These are phyloP conservation scores for Poeciliopsis turrubarensis DNA, from an alignment of 2,113 vertebrate genomes.

Conservation along the genomic window DNA sequence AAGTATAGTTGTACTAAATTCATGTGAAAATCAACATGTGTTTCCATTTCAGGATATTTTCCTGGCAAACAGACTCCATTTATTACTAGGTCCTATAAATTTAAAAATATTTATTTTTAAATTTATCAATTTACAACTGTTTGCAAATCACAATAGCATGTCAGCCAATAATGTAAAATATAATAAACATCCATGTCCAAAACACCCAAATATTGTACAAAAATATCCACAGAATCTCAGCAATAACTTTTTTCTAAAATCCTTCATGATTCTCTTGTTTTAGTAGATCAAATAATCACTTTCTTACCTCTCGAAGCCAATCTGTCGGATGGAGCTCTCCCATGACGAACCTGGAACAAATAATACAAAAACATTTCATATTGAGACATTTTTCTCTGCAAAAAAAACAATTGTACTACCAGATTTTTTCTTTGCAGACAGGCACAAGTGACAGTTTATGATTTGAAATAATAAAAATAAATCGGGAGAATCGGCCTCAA, in stretches of 20 bases:
- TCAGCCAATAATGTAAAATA: not conserved
- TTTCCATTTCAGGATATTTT: not conserved
- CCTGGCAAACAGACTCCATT: not conserved
- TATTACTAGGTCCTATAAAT: not conserved
- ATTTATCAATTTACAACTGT: not conserved
- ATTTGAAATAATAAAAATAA: not conserved
- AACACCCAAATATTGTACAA: not conserved
- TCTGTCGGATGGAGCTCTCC: slow-evolving; percentile 95
- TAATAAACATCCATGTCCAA: not conserved
- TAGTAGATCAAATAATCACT: not conserved
- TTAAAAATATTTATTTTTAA: not conserved
- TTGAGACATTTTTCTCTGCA: not conserved
- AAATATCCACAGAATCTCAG: not conserved
- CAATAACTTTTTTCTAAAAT: not conserved
- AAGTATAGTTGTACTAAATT: not conserved
- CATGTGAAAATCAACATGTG: not conserved
- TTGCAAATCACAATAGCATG: not conserved
- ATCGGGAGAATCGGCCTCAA: not conserved
- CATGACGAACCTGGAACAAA: slow-evolving; percentile 86
- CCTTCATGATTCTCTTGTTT: not conserved
- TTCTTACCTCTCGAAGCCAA: slow-evolving; percentile 97
- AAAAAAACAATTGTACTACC: not conserved
- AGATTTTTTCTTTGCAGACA: not conserved
- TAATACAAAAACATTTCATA: slow-evolving; percentile 26
- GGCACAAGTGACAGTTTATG: not conserved